These are phyloP conservation scores for Microtus pennsylvanicus DNA, from an alignment of 2,113 vertebrate species.

Conservation along the genomic window DNA sequence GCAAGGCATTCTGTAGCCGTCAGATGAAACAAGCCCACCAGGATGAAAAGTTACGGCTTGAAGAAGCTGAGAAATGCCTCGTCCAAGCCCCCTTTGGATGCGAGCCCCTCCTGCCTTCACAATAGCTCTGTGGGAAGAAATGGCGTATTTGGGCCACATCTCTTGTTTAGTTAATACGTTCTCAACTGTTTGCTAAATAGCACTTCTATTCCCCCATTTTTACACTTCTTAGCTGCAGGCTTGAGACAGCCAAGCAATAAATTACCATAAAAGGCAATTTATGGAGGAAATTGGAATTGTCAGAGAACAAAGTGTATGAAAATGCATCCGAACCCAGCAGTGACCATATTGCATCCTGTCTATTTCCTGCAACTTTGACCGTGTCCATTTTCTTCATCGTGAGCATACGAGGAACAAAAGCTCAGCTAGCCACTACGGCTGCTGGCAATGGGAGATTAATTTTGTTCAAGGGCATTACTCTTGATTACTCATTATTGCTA, in stretches of 20 bases:
- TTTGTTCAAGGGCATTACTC: constrained; percentile 18
- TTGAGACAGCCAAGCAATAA: constrained; percentile 73
- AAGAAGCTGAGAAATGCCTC: constrained; percentile 75
- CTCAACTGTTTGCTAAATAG: constrained; percentile 73
- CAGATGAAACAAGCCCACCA: constrained; percentile 50
- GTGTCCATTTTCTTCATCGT: constrained; percentile 63
- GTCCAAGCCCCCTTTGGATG: constrained; percentile 63
- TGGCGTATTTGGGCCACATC: constrained; percentile 61
- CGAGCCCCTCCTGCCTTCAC: constrained; percentile 52
- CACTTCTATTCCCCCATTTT: constrained; percentile 59
- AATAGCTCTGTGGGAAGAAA: background rate
- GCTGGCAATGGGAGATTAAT: constrained; percentile 31
- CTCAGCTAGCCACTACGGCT: background rate
- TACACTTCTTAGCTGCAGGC: constrained; percentile 76
- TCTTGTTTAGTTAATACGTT: constrained; percentile 64
- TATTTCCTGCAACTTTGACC: constrained; percentile 61
- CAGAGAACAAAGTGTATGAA: constrained; percentile 75
- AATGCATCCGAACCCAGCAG: constrained; percentile 72
- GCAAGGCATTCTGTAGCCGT: constrained; percentile 27
- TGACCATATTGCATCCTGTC: constrained; percentile 55
- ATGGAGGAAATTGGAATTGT: constrained; percentile 79
- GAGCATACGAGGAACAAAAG: constrained; percentile 55
- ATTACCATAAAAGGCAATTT: constrained; percentile 80
- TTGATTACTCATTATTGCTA: constrained; percentile 35
- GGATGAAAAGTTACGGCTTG: constrained; percentile 69